phyloP scores from a whole-genome alignment of 2,888 invertebrate species.

The Euclidia mi region DNA sequence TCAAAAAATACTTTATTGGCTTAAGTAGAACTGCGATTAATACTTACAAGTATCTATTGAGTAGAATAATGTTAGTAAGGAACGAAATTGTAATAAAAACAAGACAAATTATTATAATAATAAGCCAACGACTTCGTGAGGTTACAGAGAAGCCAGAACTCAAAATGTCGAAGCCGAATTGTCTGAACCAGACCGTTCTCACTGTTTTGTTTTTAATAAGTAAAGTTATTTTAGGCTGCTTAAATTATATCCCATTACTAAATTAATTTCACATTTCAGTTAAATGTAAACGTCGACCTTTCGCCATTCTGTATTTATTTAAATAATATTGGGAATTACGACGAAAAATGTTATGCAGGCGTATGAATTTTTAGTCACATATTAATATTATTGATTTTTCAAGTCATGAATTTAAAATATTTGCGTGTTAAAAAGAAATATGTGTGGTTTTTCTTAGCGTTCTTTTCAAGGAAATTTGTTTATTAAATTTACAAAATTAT shows the following conservation, averaged over 20 bases:
- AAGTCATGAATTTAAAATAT: no score
- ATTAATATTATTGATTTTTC: no score
- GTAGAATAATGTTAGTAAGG: no score
- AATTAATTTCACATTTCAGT: slow-evolving; percentile 63
- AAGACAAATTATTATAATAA: not conserved
- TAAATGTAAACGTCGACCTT: slow-evolving; percentile 58
- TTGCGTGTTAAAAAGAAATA: no score
- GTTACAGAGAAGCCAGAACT: slow-evolving; percentile 23
- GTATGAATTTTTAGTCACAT: not conserved
- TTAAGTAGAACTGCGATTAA: no score
- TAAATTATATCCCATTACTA: slow-evolving; percentile 58
- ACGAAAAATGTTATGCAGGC: not conserved
- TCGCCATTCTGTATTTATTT: slow-evolving; percentile 49
- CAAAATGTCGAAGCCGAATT: slow-evolving; percentile 34
- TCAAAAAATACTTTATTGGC: no score
- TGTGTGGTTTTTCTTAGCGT: no score
- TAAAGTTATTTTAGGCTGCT: slow-evolving; percentile 63
- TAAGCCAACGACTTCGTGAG: slow-evolving; percentile 35
- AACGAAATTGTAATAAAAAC: no score
- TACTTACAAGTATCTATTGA: no score
- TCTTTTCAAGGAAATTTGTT: no score
- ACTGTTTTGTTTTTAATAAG: slow-evolving; percentile 53
- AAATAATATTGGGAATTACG: slow-evolving; percentile 23
- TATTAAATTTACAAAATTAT: no score
- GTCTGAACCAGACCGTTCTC: slow-evolving; percentile 28